These are phyloP conservation scores for Rhinophrynus dorsalis DNA, from an alignment of 2,797 vertebrate genomes.

Conservation along the genomic window DNA sequence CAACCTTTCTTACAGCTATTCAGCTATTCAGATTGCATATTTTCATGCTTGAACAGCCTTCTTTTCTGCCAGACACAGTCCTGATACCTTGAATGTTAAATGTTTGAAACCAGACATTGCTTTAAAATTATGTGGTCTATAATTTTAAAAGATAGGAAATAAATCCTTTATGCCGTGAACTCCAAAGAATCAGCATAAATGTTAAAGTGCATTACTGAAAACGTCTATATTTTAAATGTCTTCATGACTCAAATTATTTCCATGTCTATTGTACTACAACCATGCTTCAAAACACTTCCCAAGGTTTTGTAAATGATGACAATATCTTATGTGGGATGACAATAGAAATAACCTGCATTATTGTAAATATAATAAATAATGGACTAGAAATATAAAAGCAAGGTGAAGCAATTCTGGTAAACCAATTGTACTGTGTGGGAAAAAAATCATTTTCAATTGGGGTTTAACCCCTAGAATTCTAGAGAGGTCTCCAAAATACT, in stretches of 20 bases:
- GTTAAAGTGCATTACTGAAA: not conserved
- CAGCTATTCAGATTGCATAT: slow-evolving; percentile 45
- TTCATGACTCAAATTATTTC: not conserved
- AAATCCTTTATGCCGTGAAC: slow-evolving; percentile 15
- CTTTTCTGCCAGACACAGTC: slow-evolving; percentile 40
- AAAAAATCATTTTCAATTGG: too few relatives aligned
- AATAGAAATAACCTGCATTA: too few relatives aligned
- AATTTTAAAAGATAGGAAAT: slow-evolving; percentile 33
- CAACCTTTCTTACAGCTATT: slow-evolving; percentile 16
- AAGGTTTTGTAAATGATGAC: too few relatives aligned
- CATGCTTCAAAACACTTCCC: too few relatives aligned
- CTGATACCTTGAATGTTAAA: slow-evolving; percentile 48
- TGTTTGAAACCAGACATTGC: slow-evolving; percentile 44
- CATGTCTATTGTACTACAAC: not conserved
- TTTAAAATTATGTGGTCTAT: slow-evolving; percentile 26
- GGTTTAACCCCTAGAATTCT: too few relatives aligned
- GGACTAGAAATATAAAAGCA: too few relatives aligned
- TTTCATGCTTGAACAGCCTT: slow-evolving; percentile 37
- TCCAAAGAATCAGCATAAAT: not conserved
- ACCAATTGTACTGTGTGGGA: too few relatives aligned
- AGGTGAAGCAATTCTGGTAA: too few relatives aligned
- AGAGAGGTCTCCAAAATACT: too few relatives aligned
- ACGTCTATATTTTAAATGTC: too few relatives aligned
- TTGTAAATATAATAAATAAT: too few relatives aligned
- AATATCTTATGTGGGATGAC: too few relatives aligned